These are phyloP conservation scores for Calidris pygmaea DNA, from an alignment of 2,113 vertebrate species.

Conservation along the genomic window DNA sequence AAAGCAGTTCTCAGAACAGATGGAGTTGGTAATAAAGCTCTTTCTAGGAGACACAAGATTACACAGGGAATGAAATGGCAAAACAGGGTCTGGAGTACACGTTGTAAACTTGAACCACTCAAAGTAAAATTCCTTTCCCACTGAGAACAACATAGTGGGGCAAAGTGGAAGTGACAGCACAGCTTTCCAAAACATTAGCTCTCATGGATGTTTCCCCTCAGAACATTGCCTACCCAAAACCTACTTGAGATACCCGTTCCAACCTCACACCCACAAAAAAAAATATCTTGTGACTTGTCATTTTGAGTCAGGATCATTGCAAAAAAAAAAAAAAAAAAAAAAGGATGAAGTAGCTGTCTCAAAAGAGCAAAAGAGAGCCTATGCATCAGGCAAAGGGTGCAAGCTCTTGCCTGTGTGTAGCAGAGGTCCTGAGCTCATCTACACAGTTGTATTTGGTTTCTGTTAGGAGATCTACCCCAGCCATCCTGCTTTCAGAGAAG, in stretches of 20 bases:
- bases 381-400: background rate
- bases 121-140: constrained; percentile 11
- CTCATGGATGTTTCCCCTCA: background rate
- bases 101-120: background rate
- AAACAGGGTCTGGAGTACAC: background rate
- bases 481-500: background rate
- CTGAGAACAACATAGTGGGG: background rate
- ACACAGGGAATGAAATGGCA: background rate
- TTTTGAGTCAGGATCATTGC: constrained; percentile 48
- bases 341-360: constrained; percentile 18
- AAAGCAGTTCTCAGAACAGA: constrained; percentile 50
- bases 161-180: background rate
- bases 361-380: background rate
- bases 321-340: background rate
- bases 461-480: background rate
- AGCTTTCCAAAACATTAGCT: background rate
- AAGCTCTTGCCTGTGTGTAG: background rate
- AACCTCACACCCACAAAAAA: background rate
- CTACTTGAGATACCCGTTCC: background rate
- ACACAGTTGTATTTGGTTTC: background rate
- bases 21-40: constrained; percentile 52
- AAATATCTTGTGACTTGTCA: constrained; percentile 13
- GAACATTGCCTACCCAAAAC: background rate
- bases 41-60: constrained; percentile 55
- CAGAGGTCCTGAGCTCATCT: background rate